These are phyloP conservation scores for Hermetia illucens DNA, from an alignment of 1,140 invertebrate species.

Conservation along the genomic window DNA sequence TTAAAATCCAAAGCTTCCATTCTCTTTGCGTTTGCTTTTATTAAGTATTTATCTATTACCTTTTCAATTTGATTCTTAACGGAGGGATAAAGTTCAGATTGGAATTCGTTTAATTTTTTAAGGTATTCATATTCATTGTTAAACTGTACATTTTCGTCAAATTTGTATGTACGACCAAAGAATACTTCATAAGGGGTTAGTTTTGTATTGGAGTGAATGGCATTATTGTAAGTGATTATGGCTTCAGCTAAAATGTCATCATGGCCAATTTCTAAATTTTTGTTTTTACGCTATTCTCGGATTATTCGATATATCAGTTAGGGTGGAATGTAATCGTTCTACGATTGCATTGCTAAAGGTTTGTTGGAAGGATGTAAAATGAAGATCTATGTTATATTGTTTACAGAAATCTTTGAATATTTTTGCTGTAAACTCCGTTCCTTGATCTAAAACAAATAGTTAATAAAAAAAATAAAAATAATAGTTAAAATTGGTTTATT, in stretches of 20 bases:
- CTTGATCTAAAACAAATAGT: slow-evolving; percentile 10
- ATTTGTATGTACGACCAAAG: not conserved
- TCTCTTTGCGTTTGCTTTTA: slow-evolving; percentile 4
- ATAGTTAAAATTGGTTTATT: slow-evolving; percentile 13
- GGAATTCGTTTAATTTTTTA: not conserved
- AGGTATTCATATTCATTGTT: not conserved
- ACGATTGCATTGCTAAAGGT: slow-evolving; percentile 7
- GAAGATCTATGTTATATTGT: slow-evolving; percentile 6
- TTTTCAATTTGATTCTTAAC: not conserved
- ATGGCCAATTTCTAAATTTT: not conserved
- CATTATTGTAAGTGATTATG: not conserved
- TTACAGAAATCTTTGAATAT: slow-evolving; percentile 9
- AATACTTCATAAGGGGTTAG: not conserved
- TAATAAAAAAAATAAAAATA: slow-evolving; percentile 14
- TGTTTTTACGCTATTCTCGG: not conserved
- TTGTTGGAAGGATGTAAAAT: slow-evolving; percentile 10
- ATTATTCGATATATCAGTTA: slow-evolving; percentile 11
- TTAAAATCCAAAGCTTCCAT: not conserved
- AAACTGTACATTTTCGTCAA: not conserved
- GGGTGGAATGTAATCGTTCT: slow-evolving; percentile 8
- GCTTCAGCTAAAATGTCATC: not conserved
- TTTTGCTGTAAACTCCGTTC: slow-evolving; percentile 5
- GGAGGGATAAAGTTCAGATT: slow-evolving; percentile 1
- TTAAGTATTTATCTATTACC: not conserved
- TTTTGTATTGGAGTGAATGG: not conserved